A percentile compares a stretch with the other conserved stretches of the same genome.
phyloP scores from a whole-genome alignment of 2,113 vertebrate species.

The Neolamprologus brichardi region DNA sequence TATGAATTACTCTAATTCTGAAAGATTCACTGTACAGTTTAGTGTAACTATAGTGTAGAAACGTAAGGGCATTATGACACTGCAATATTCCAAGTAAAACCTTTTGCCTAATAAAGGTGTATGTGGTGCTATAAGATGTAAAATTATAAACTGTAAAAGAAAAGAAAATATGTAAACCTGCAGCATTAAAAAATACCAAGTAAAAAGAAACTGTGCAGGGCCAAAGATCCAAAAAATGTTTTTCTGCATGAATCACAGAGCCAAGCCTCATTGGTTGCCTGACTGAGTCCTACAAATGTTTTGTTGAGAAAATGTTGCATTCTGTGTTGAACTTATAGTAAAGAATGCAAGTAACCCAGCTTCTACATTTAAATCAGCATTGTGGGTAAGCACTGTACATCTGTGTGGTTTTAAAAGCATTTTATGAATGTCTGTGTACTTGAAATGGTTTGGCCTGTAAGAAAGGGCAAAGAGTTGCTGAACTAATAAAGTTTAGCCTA shows the following conservation, averaged over 20 bases:
- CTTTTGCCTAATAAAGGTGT: background rate
- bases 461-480: background rate
- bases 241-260: background rate
- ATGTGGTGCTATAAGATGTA: background rate
- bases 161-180: background rate
- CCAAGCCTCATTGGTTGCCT: background rate
- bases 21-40: background rate
- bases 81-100: background rate
- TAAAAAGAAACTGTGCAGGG: background rate
- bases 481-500: background rate
- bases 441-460: background rate
- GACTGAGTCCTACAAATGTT: background rate
- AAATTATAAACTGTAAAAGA: background rate
- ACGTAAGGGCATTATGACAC: background rate
- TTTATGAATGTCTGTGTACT: background rate
- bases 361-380: rapidly evolving
- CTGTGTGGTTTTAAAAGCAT: background rate
- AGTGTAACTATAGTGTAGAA: background rate
- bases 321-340: background rate
- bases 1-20: background rate
- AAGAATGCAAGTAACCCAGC: background rate
- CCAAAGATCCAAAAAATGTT: background rate
- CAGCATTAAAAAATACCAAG: background rate
- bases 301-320: background rate
- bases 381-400: background rate